Evolutionary conservation across 64 coral and sea anemone species (phyloP), one percentile per base, ranked within the genome.

Genomic region (Trachythela sp.): DNA sequence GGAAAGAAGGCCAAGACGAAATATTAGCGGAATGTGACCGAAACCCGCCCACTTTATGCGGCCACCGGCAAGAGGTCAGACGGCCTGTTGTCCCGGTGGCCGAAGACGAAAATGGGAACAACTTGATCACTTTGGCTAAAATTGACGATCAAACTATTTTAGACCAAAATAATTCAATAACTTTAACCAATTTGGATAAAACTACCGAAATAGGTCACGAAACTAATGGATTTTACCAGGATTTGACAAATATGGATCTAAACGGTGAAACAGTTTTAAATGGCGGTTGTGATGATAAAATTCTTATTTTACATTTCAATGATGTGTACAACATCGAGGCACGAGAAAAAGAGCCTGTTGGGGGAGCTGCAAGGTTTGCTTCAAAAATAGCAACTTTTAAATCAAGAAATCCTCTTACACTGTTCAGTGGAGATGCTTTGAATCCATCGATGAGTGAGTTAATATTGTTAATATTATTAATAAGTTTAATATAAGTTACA

Each of bases 271-370:
- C 56, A 64, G 20, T 20, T 39, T 37, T 14, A 3, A 80, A 4
- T 38, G 30, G 33, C 37, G 30, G 37, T 30, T 18, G 9, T 37
- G 75, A 80, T 35, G 75, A 39, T 39, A 80, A 80, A 38, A 80
- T 80, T 80, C 33, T 80, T 35, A 98, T 98, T 87, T 40, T 98
- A 26, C 95, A 98, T 77, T 98, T 98, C 84, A 98, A 98, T 52
- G 95, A 98, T 93, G 95, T 98, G 86, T 98, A 98, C 86, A 98
- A 98, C 83, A 98, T 98, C 27, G 95, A 98, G 70, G 88, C 95
- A 8, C 88, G 95, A n/a, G 93, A 98, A 40, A 94, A 89, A 42
- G 95, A 98, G 31, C 95, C 95, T 41, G 95, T 98, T 34, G 95
- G 95, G 9, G 95, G 95, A 36, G 95, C 93, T 22, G 93, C 95